Evolutionary conservation across 2,888 invertebrate species (phyloP).

Genomic region (Eristalis arbustorum): DNA sequence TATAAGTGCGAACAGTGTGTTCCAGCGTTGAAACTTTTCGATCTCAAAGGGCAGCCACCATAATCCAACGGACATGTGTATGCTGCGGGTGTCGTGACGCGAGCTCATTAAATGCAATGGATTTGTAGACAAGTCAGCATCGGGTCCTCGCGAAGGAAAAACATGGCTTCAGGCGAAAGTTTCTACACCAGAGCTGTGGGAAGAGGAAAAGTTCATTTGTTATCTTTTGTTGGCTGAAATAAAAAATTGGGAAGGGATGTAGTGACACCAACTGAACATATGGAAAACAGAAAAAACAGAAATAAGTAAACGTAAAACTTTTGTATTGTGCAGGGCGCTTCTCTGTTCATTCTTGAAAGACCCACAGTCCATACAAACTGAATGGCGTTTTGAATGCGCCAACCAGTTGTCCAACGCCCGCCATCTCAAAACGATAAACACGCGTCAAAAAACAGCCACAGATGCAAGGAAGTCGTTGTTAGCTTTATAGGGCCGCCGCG

Average conservation of each 20-base stretch:
- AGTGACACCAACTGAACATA: no score
- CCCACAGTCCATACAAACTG: no score
- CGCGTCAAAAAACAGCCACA: no score
- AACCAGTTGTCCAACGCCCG: no score
- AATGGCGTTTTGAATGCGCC: no score
- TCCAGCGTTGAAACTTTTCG: constrained; percentile 38
- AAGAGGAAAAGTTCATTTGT: neutral
- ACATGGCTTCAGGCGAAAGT: constrained; percentile 41
- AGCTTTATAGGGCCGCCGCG: no score
- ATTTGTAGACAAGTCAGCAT: constrained; percentile 9
- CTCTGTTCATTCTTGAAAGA: no score
- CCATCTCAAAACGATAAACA: no score
- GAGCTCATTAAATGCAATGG: constrained; percentile 62
- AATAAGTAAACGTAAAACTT: no score
- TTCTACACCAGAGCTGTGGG: neutral
- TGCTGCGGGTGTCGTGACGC: constrained; percentile 33
- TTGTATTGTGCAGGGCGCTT: no score
- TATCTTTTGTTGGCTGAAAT: constrained; percentile 22
- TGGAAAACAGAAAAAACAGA: neutral
- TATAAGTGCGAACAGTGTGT: constrained; percentile 5
- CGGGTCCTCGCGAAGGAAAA: constrained; percentile 37
- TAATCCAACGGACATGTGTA: constrained; percentile 60
- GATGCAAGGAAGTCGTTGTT: no score
- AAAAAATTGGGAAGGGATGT: no score
- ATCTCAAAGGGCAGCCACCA: constrained; percentile 43